Evolutionary conservation across 2,113 vertebrate species (phyloP).

Genomic region (Lamprotornis superbus): DNA sequence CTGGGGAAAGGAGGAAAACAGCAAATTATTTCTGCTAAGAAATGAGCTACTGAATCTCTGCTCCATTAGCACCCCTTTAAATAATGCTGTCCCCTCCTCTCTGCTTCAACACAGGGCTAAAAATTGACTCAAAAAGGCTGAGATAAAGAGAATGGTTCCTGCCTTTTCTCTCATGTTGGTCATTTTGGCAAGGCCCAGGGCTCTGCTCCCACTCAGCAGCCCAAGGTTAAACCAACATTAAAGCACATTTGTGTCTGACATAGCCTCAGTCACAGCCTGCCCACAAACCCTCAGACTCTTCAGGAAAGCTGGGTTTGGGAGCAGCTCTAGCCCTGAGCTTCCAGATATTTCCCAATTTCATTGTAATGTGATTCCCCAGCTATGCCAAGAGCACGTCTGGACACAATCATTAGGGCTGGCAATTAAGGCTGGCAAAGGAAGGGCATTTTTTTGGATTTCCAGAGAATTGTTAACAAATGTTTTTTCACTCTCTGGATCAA

Average conservation of each 20-base stretch:
- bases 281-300: neutral
- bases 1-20: neutral
- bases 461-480: neutral
- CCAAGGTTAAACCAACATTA: neutral
- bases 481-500: neutral
- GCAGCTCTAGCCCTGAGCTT: neutral
- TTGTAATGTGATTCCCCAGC: neutral
- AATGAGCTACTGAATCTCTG: neutral
- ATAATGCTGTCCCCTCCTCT: neutral
- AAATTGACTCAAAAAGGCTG: neutral
- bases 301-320: neutral
- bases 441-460: neutral
- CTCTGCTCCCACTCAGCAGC: neutral
- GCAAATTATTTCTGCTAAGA: neutral
- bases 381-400: neutral
- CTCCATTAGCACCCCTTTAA: neutral
- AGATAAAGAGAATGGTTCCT: neutral
- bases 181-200: no score
- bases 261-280: neutral
- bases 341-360: neutral
- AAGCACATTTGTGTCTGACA: neutral
- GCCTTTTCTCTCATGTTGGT: neutral
- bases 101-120: neutral
- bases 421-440: conserved; percentile 10
- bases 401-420: neutral